Base-by-base conservation (phyloP, 2,113 vertebrate genomes). In the Syrrhaptes paradoxus region DNA sequence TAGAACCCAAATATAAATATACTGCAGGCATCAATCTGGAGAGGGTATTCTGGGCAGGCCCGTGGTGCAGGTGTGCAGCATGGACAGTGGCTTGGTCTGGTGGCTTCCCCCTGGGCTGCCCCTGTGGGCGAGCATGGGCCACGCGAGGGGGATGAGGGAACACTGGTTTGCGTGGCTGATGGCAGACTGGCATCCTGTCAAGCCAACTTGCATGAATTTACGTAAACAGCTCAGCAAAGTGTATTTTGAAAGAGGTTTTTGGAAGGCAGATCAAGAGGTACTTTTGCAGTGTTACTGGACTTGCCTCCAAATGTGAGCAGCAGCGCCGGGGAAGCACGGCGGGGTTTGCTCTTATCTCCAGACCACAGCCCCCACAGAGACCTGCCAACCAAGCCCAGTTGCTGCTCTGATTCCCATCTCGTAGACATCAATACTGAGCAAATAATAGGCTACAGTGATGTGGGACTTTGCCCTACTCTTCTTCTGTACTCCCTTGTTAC, bases 251-350 rank as follows among this genome's bases (percentile, higher is more conserved):
- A 43, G 58, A 77, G 49, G 32, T 10, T 17, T 54, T 79, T 45
- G 52, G 82, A 51, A 66, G 83, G 83, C 25, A 25, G 66, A 32
- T 49, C 58, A 52, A 61, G 67, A 68, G 58, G 38, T 17, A 18
- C n/a, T 48, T 45, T 17, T 24, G 36, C 17, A 13, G 13, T 43
- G 58, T 17, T 25, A 20, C 51, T 31, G 87, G 62, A 26, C 34
- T 68, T 72, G 52, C 45, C 45, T 72, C 63, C 28, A 24, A 1
- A 17, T 4, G 12, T 7, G n/a, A 49, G 43, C 45, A 77, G 70
- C 51, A 32, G 46, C 38, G n/a, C 0, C 1, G 9, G 28, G 58
- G 4, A 49, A 70, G 34, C 83, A 46, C 0, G 3, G 14, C 0
- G 0, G 45, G 46, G 51, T 46, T 24, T 67, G 61, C 13, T 34